Evolutionary conservation across 2,113 vertebrate genomes (phyloP).

Genomic region (Cochlearius cochlearius): DNA sequence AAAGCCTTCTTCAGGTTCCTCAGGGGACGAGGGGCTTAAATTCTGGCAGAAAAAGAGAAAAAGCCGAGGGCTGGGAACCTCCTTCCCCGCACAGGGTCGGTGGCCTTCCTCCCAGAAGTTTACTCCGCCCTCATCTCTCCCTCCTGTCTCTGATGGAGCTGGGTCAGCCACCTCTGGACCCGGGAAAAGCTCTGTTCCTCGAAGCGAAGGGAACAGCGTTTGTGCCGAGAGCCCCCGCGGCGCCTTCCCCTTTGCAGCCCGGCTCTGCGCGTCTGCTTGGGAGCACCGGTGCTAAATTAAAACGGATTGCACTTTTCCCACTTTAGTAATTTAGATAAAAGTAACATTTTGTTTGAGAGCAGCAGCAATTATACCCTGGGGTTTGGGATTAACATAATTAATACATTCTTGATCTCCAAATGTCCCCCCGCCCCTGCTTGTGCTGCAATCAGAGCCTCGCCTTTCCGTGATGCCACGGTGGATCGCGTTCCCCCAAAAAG

Average conservation of each 20-base stretch:
- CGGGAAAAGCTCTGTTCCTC: background rate
- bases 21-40: fast-evolving
- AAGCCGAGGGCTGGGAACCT: background rate
- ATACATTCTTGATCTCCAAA: slow-evolving; percentile 67
- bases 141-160: background rate
- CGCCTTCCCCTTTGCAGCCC: background rate
- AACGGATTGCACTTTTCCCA: slow-evolving; percentile 62
- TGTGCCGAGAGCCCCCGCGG: fast-evolving
- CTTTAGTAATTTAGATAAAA: slow-evolving; percentile 76
- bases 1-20: background rate
- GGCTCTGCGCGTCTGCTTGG: background rate
- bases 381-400: slow-evolving; percentile 76
- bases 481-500: slow-evolving; percentile 19
- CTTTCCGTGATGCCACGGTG: slow-evolving; percentile 39
- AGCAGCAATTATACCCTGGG: slow-evolving; percentile 70
- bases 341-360: slow-evolving; percentile 79
- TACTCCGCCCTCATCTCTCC: background rate
- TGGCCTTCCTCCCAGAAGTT: background rate
- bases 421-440: fast-evolving
- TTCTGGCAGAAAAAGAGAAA: background rate
- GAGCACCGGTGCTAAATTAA: slow-evolving; percentile 62
- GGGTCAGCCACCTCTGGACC: background rate
- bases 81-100: background rate
- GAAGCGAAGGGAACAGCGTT: fast-evolving
- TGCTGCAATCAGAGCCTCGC: slow-evolving; percentile 57